Percentiles rank a stretch among this genome's conserved stretches.
phyloP scores from a whole-genome alignment of 2,113 vertebrate species.

The Epinephelus moara region DNA sequence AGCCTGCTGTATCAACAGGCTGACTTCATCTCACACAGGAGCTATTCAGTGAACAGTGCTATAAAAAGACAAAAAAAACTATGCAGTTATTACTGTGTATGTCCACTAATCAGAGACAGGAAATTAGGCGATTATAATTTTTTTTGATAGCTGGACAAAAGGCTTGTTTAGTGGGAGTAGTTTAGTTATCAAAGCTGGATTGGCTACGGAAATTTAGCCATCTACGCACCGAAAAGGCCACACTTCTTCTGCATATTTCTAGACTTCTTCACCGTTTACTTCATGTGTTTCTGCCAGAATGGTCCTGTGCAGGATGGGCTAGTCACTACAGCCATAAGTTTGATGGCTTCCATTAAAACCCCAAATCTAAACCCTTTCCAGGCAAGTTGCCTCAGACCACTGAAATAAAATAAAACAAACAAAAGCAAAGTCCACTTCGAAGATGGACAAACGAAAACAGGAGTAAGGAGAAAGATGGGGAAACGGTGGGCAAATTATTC shows the following conservation, averaged over 20 bases:
- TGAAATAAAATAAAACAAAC: constrained; percentile 16
- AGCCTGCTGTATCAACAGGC: constrained; percentile 20
- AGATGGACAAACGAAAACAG: constrained; percentile 33
- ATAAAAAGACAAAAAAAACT: constrained; percentile 16
- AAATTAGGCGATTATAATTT: constrained; percentile 12
- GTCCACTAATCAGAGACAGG: constrained; percentile 13
- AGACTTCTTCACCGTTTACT: constrained; percentile 20
- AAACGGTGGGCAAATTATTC: constrained; percentile 49
- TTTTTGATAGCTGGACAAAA: constrained; percentile 15
- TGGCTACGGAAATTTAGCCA: constrained; percentile 4
- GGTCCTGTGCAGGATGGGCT: constrained; percentile 1
- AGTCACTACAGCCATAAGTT: not conserved
- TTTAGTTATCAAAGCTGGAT: constrained; percentile 47
- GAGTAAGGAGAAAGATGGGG: constrained; percentile 17
- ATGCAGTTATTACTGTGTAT: constrained; percentile 9
- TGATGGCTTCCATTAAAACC: constrained; percentile 28
- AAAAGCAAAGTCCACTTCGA: constrained; percentile 37
- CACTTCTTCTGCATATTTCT: constrained; percentile 22
- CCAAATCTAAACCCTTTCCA: constrained; percentile 31
- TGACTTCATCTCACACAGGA: constrained; percentile 35
- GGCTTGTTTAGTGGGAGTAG: constrained; percentile 15
- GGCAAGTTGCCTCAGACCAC: constrained; percentile 16
- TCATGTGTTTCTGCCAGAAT: constrained; percentile 28
- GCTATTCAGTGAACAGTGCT: constrained; percentile 26
- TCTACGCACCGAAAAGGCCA: constrained; percentile 25